Conservation (phyloP, 2,797 vertebrate genomes). For the Urocyon cinereoargenteus region DNA sequence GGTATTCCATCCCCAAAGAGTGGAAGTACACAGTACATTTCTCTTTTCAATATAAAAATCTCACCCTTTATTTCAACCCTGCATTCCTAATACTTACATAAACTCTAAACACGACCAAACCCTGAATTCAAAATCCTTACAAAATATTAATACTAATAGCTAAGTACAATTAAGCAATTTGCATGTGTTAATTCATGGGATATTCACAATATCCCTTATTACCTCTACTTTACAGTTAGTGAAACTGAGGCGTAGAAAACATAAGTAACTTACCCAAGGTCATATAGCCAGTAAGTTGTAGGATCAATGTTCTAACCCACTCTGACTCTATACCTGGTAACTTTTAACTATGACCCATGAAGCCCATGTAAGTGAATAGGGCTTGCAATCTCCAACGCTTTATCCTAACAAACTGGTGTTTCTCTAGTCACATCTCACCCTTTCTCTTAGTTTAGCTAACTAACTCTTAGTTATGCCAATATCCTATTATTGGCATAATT, state of each 20-base stretch:
- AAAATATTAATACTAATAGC: slow-evolving; percentile 14
- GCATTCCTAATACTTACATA: slow-evolving; percentile 5
- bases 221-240: neutral
- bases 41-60: slow-evolving; percentile 53
- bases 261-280: neutral
- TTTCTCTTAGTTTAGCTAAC: neutral
- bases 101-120: slow-evolving; percentile 25
- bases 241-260: slow-evolving; percentile 44
- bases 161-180: slow-evolving; percentile 5
- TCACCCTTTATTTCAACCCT: slow-evolving; percentile 4
- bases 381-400: neutral
- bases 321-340: neutral
- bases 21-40: neutral
- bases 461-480: neutral
- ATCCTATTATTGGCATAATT: neutral
- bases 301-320: neutral
- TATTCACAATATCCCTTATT: neutral
- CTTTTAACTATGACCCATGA: slow-evolving; percentile 12
- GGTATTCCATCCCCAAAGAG: neutral
- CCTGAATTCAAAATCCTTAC: slow-evolving; percentile 38
- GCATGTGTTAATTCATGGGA: neutral
- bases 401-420: neutral
- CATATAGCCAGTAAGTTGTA: neutral
- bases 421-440: neutral
- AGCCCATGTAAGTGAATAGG: neutral